These are phyloP conservation scores for Mastigias papua DNA, from an alignment of 30 jellyfish, hydroid and myxozoan genomes.

Conservation along the genomic window DNA sequence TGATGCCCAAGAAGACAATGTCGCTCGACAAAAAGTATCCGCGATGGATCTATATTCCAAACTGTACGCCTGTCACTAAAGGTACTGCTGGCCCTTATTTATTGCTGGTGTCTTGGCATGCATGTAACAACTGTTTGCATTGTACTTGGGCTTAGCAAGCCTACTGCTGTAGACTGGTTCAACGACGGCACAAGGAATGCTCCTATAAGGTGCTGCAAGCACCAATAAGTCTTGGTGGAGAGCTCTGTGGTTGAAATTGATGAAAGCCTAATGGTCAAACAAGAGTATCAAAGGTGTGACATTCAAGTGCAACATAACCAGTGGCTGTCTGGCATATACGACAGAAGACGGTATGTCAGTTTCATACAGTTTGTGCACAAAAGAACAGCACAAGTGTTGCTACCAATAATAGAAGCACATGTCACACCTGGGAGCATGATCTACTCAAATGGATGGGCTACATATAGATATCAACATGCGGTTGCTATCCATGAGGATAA, in stretches of 20 bases:
- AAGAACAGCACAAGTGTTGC: slow-evolving; percentile 20
- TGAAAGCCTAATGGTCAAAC: slow-evolving; percentile 15
- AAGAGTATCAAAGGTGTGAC: slow-evolving; percentile 43
- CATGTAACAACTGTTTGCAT: too few relatives aligned
- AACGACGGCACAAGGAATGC: too few relatives aligned
- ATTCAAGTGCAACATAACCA: slow-evolving; percentile 1
- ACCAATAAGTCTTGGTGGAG: slow-evolving; percentile 41
- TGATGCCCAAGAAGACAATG: too few relatives aligned
- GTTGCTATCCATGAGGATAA: slow-evolving; percentile 16
- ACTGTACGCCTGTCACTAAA: too few relatives aligned
- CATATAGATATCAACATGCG: slow-evolving; percentile 5
- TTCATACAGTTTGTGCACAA: slow-evolving; percentile 1
- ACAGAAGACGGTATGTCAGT: slow-evolving; percentile 11
- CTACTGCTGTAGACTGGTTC: too few relatives aligned
- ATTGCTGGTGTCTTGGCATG: too few relatives aligned
- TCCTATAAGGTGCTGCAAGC: slow-evolving; percentile 45
- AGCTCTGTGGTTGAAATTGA: slow-evolving; percentile 33
- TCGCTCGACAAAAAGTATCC: too few relatives aligned
- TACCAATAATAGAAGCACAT: slow-evolving; percentile 15
- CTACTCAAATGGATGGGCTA: slow-evolving; percentile 46
- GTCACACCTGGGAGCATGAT: slow-evolving; percentile 35
- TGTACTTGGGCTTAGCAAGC: too few relatives aligned
- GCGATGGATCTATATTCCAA: too few relatives aligned
- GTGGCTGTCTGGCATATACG: slow-evolving; percentile 59
- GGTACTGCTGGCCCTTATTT: too few relatives aligned